A percentile compares a stretch with the other conserved stretches of the same genome.
These are phyloP conservation scores for Heliothis peltigera DNA, from an alignment of 2,888 invertebrate genomes.

Conservation along the genomic window DNA sequence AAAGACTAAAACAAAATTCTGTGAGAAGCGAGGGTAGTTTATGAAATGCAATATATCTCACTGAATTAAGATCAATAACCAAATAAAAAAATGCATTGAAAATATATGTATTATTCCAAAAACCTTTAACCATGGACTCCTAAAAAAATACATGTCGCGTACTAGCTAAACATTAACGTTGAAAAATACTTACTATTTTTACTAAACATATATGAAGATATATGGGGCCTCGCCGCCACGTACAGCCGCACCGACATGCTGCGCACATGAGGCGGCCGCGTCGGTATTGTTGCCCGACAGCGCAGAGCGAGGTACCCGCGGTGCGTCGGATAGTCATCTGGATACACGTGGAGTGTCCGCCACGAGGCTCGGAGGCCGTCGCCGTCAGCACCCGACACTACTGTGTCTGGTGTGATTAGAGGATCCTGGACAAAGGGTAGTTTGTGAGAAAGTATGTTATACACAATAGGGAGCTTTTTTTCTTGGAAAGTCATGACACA, in stretches of 20 bases:
- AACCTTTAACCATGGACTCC: no score
- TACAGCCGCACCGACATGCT: conserved; percentile 85
- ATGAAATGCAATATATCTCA: no score
- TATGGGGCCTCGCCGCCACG: conserved; percentile 83
- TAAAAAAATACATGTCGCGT: no score
- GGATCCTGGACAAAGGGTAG: conserved; percentile 75
- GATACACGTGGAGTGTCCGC: conserved; percentile 83
- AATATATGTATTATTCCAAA: no score
- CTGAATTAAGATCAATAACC: no score
- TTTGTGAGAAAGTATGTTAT: no score
- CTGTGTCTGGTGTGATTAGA: conserved; percentile 78
- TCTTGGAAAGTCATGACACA: no score
- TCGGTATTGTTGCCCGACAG: conserved; percentile 81
- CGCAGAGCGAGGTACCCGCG: conserved; percentile 83
- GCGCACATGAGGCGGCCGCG: conserved; percentile 79
- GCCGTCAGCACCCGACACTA: conserved; percentile 83
- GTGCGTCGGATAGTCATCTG: conserved; percentile 83
- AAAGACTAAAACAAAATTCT: neutral
- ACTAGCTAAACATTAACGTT: no score
- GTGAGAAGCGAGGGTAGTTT: no score
- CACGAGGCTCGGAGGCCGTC: conserved; percentile 85
- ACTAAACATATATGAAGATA: conserved; percentile 87
- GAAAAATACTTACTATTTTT: conserved; percentile 84
- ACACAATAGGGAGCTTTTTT: no score
- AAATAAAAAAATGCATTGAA: no score